Base-by-base conservation (phyloP, 2,888 invertebrate genomes). In the Cosmorhoe ocellata region DNA sequence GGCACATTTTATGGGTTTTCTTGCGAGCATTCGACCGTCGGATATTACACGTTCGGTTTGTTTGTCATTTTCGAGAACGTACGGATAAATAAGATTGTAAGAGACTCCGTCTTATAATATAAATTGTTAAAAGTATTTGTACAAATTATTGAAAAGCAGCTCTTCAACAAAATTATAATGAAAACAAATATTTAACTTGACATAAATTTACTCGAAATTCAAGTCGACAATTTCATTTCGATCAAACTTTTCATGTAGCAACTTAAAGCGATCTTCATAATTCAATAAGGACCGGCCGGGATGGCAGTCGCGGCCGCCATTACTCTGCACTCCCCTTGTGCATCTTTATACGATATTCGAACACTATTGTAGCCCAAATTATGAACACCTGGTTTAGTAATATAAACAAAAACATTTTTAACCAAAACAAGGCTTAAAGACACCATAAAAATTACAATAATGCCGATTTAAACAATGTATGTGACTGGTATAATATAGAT, bases 321-420 rank as follows among this genome's bases (percentile, higher is more conserved):
- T 27, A 43, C 18, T 34, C 32, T 27, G 45, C 45, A 41, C 24
- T 7, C 11, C 41, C 45, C 45, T 32, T 41, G 41, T 51, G 51
- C 45, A 46, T 46, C 51, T 41, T 46, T 46, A 32, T 28, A 46
- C 37, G 32, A 24, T n/a, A 6, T 22, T 46, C 28, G 33, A 50
- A 27, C 14, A 22, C 28, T 10, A 38, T 10, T 22, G 8, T 24
- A 41, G 41, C 41, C n/a, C 22, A 10, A 32, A 10, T 1, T 18
- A 30, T 2, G 9, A 5, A 36, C 7, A 36, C 26, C 51, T 51
- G n/a, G 22, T 10, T 32, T 1, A 27, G 6, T 45, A 9, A 8
- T n/a, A 5, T 11, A 5, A 22, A 5, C 10, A 11, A 3, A 11
- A 6, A 31, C 3, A 9, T 14, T n/a, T 1, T 3, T 18, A 13